Evolutionary conservation across 2,888 invertebrate species (phyloP).

Genomic region (Caprella mutica): DNA sequence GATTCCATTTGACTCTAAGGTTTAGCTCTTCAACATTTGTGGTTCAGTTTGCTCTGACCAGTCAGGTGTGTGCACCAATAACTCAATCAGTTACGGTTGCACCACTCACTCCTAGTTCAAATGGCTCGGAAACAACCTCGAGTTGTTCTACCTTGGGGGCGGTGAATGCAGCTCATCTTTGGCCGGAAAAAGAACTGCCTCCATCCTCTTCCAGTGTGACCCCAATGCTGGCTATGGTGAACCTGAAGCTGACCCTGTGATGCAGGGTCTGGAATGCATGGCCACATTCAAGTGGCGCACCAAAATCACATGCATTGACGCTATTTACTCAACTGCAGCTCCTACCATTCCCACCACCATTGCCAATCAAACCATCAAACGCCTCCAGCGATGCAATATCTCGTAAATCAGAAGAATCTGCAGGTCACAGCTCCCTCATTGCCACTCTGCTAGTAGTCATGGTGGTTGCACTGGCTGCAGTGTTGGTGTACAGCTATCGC

Average conservation of each 20-base stretch:
- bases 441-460: background rate
- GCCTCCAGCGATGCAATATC: too few species aligned
- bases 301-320: constrained; percentile 27
- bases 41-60: constrained; percentile 18
- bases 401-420: too few species aligned
- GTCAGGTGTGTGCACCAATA: constrained; percentile 17
- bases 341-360: background rate
- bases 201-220: constrained; percentile 25
- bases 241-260: constrained; percentile 23
- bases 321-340: constrained; percentile 8
- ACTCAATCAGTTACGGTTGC: constrained; percentile 18
- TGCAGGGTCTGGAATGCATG: constrained; percentile 15
- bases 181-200: constrained; percentile 15
- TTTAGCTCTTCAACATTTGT: constrained; percentile 21
- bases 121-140: constrained; percentile 16
- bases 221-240: constrained; percentile 22
- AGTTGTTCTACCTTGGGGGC: constrained; percentile 17
- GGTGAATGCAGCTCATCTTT: constrained; percentile 6
- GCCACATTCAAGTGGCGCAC: constrained; percentile 27
- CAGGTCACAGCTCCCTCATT: too few species aligned
- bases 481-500: background rate
- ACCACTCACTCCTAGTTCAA: constrained; percentile 14
- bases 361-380: background rate
- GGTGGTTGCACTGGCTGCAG: background rate
- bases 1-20: constrained; percentile 8